These are phyloP conservation scores for Vulpes ferrilata DNA, from an alignment of 2,113 vertebrate genomes.

Conservation along the genomic window DNA sequence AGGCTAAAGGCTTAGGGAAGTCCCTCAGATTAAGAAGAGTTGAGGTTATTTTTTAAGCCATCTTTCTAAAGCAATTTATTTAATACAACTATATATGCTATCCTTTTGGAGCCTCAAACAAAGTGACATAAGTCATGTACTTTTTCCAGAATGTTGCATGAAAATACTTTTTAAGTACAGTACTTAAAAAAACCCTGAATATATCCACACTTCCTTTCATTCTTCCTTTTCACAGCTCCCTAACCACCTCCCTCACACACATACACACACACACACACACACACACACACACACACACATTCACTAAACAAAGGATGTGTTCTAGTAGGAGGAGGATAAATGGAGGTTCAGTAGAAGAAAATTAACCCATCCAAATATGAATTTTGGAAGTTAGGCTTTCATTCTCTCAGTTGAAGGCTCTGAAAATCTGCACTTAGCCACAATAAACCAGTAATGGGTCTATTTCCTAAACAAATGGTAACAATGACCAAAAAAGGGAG, in stretches of 20 bases:
- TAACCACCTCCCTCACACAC: not conserved
- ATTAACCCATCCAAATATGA: constrained; percentile 4
- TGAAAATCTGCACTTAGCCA: constrained; percentile 14
- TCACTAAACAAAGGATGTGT: not conserved
- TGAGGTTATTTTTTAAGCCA: constrained; percentile 28
- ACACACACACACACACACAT: not conserved
- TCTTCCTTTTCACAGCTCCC: not conserved
- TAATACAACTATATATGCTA: not conserved
- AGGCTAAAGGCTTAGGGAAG: not conserved
- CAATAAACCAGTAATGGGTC: not conserved
- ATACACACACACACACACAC: not conserved
- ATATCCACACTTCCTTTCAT: not conserved
- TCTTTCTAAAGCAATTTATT: constrained; percentile 65
- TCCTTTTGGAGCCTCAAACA: not conserved
- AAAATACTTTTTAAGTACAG: not conserved
- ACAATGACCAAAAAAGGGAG: not conserved
- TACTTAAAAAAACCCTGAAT: not conserved
- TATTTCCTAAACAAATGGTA: constrained; percentile 47
- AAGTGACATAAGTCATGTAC: not conserved
- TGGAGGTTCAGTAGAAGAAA: not conserved
- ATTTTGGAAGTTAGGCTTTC: not conserved
- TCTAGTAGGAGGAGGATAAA: not conserved
- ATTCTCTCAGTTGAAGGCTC: constrained; percentile 40
- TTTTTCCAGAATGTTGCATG: not conserved
- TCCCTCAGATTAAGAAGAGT: constrained; percentile 14